phyloP scores from a whole-genome alignment of 2,888 invertebrate species.

The Macrosiphum euphorbiae region DNA sequence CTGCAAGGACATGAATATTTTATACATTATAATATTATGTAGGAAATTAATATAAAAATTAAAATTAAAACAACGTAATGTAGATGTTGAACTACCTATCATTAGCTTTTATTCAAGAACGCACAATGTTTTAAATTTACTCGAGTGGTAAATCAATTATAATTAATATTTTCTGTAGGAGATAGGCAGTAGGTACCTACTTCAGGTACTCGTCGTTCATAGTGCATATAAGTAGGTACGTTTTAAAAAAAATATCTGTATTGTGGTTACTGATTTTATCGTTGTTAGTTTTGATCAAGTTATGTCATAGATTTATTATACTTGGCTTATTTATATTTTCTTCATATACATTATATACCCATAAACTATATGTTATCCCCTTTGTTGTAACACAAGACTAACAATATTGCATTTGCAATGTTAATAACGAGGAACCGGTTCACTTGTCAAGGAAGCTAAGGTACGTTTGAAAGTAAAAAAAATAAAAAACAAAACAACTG shows the following conservation, averaged over 20 bases:
- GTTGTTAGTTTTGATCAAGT: slow-evolving; percentile 14
- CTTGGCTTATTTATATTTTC: slow-evolving; percentile 11
- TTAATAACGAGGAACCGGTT: slow-evolving; percentile 55
- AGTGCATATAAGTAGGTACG: neutral
- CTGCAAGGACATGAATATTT: neutral
- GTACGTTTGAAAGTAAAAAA: slow-evolving; percentile 56
- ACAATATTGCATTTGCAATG: slow-evolving; percentile 48
- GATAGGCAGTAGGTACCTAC: neutral
- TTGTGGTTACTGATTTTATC: slow-evolving; percentile 27
- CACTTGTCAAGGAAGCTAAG: slow-evolving; percentile 48
- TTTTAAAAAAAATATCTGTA: neutral
- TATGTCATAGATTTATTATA: slow-evolving; percentile 39
- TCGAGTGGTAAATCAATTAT: neutral
- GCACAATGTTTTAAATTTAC: neutral
- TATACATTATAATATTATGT: neutral
- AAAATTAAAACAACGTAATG: neutral
- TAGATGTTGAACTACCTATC: neutral
- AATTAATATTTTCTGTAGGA: neutral
- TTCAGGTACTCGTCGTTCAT: neutral
- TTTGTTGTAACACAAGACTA: slow-evolving; percentile 14
- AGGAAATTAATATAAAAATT: neutral
- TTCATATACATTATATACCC: neutral
- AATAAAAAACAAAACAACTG: slow-evolving; percentile 38
- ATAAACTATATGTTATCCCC: slow-evolving; percentile 2
- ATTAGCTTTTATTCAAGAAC: neutral